These are phyloP conservation scores for Drosophila anomalata DNA, from an alignment of 2,888 invertebrate genomes.

Conservation along the genomic window DNA sequence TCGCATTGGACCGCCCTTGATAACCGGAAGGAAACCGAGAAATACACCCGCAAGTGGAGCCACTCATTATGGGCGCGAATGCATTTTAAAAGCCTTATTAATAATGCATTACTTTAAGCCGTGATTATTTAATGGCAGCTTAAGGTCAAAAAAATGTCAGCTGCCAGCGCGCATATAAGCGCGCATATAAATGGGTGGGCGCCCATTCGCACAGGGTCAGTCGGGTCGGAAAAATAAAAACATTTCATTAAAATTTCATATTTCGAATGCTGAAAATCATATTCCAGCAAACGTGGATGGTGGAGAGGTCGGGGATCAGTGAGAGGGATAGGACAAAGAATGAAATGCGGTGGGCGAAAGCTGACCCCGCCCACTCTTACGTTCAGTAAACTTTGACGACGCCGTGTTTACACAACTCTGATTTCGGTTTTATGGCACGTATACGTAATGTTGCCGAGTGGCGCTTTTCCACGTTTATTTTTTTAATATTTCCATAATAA, in stretches of 20 bases:
- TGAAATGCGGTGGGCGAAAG: neutral
- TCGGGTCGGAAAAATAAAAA: slow-evolving; percentile 35
- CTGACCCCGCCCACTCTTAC: slow-evolving; percentile 17
- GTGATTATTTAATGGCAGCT: slow-evolving; percentile 53
- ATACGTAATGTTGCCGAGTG: slow-evolving; percentile 43
- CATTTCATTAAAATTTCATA: slow-evolving; percentile 61
- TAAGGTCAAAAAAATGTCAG: slow-evolving; percentile 45
- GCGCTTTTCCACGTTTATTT: slow-evolving; percentile 46
- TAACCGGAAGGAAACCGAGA: slow-evolving; percentile 50
- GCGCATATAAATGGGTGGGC: neutral
- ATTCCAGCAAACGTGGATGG: slow-evolving; percentile 36
- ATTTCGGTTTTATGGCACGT: slow-evolving; percentile 55
- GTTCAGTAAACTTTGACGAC: slow-evolving; percentile 18
- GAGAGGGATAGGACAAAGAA: slow-evolving; percentile 1
- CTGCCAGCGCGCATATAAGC: slow-evolving; percentile 13
- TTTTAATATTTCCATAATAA: slow-evolving; percentile 54
- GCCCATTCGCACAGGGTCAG: neutral
- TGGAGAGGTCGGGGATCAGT: neutral
- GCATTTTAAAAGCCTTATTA: slow-evolving; percentile 45
- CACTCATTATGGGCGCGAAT: slow-evolving; percentile 37
- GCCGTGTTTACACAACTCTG: slow-evolving; percentile 48
- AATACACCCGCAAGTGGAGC: slow-evolving; percentile 33
- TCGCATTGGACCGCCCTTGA: slow-evolving; percentile 31
- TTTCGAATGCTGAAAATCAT: slow-evolving; percentile 52
- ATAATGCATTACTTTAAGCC: slow-evolving; percentile 55